phyloP scores from a whole-genome alignment of 2,113 vertebrate species.

The Eolophus roseicapilla region DNA sequence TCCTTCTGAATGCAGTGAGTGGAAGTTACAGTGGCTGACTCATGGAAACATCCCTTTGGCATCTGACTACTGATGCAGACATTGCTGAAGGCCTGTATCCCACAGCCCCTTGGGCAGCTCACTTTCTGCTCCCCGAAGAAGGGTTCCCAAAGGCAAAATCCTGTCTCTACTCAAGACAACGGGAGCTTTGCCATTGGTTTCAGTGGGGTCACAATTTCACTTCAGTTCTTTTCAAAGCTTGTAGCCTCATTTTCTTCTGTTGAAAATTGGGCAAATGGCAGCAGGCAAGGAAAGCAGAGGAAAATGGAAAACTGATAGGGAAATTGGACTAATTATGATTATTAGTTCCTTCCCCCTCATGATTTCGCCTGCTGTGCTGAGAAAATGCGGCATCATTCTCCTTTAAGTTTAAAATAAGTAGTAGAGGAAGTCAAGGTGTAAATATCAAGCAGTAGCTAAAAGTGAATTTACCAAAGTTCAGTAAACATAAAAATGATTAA shows the following conservation, averaged over 20 bases:
- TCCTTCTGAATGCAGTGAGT: background rate
- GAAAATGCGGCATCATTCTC: background rate
- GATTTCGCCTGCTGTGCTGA: background rate
- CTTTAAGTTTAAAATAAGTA: slow-evolving; percentile 6
- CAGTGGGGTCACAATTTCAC: background rate
- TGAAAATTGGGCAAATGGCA: background rate
- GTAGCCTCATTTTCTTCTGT: background rate
- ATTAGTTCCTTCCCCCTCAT: background rate
- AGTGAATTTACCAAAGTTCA: slow-evolving; percentile 79
- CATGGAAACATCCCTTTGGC: background rate
- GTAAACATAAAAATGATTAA: slow-evolving; percentile 85
- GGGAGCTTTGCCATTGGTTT: background rate
- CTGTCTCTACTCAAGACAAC: background rate
- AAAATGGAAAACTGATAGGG: background rate
- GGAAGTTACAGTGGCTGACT: background rate
- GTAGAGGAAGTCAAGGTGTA: slow-evolving; percentile 28
- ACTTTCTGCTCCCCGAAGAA: background rate
- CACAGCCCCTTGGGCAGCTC: background rate
- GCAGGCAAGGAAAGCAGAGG: background rate
- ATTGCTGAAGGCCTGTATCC: background rate
- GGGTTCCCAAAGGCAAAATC: background rate
- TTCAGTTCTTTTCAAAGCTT: background rate
- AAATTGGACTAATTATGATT: background rate
- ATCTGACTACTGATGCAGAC: background rate
- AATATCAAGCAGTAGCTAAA: slow-evolving; percentile 65